phyloP scores from a whole-genome alignment of 2,113 vertebrate species.

The Megaptera novaeangliae region DNA sequence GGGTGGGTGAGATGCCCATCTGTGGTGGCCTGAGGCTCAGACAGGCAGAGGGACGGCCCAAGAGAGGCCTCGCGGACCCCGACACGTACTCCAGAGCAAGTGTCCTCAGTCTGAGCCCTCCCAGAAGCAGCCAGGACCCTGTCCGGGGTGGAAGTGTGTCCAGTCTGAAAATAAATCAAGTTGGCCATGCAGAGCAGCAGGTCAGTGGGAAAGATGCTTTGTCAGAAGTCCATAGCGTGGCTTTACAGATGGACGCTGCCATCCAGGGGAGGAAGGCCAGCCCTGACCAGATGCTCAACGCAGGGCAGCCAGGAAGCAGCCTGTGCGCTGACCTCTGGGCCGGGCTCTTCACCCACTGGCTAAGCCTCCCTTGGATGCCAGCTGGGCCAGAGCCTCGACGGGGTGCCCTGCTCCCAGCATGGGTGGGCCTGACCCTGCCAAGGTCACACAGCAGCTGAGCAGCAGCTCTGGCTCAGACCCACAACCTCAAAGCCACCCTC shows the following conservation, averaged over 20 bases:
- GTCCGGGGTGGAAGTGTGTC: accelerated
- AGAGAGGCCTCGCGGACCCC: accelerated
- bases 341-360: accelerated
- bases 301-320: not conserved
- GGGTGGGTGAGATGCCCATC: accelerated
- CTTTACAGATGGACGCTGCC: not conserved
- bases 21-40: accelerated
- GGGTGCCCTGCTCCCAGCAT: accelerated
- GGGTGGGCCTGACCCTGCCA: accelerated
- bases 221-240: not conserved
- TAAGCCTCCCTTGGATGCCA: accelerated
- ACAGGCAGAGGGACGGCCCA: accelerated
- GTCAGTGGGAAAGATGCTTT: not conserved
- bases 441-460: accelerated
- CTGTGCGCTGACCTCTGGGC: accelerated
- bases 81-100: accelerated
- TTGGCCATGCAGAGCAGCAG: accelerated
- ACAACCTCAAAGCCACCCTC: accelerated
- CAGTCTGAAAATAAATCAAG: no score
- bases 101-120: accelerated
- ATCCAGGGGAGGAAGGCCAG: not conserved
- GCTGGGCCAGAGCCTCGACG: accelerated
- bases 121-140: no score
- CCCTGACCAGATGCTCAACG: accelerated
- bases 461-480: not conserved